Base-by-base conservation (phyloP, 2,797 vertebrate species). In the Oryzias dopingdopingensis region DNA sequence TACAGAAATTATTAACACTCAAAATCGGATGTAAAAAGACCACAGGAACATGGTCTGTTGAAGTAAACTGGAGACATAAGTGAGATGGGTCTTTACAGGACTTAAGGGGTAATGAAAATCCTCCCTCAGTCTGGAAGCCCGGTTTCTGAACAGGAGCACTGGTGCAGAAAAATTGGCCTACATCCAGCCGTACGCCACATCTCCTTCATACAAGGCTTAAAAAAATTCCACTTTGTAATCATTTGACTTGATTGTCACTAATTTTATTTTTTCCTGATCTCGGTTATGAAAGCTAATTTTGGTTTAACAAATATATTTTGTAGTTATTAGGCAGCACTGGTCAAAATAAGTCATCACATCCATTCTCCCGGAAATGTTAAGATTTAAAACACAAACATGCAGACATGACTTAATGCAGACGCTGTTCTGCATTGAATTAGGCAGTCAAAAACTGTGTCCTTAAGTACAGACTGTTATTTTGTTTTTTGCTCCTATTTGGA, bases 101-200 rank as follows among this genome's bases (percentile, higher is more conserved):
- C 32, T 74, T 42, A 76, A 83, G 73, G 59, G 45, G 57, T 70
- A 70, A 84, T 74, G 63, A 74, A 75, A 64, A 37, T 37, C 73
- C 61, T 64, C 69, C 67, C 61, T 74, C 54, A 13, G 58, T 62
- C 75, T 70, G 47, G 52, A 76, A 71, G 60, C 55, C 61, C 12
- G 54, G 54, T 71, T 74, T 72, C 70, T 78, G 49, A 64, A 18
- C 62, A 55, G 71, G 79, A 41, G 49, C 80, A 86, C 42, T 73
- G 63, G 73, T 82, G 82, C 81, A 83, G 83, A 88, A 84, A 82
- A 56, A 86, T 85, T 79, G 84, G 68, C 88, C 85, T 84, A 85
- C 74, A 83, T 87, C 58, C 18, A 1, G 54, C 64, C 6, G 20
- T 53, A 37, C 32, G 3, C 10, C 10, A 37, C 48, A 42, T 52